Base-by-base conservation (phyloP, 1,140 invertebrate species). In the Sarcophaga peregrina region DNA sequence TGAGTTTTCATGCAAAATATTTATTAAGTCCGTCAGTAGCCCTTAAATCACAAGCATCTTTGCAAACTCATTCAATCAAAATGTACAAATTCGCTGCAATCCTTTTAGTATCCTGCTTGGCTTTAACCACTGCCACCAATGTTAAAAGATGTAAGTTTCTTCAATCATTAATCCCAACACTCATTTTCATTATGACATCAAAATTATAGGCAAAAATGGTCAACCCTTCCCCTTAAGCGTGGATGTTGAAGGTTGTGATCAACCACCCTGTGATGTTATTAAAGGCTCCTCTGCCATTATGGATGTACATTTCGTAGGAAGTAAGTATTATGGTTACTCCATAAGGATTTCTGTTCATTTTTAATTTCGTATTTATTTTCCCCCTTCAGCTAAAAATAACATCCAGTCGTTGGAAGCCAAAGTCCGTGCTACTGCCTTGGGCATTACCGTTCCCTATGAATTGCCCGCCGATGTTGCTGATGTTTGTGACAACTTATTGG, bases 401-500 rank as follows among this genome's bases (percentile, higher is more conserved):
- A 84, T 86, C 17, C 37, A 15, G 8, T 83, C 68, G 25, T 86
- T 90, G 9, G 86, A 82, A 0, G 84, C 87, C 11, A 85, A 84
- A 10, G 86, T 87, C 0, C 82, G 84, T 5, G 89, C 89, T 1
- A 89, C 76, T 20, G 85, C 86, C 0, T 82, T 90, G 15, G 89
- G 87, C 13, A 84, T 89, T 78, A 85, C 83, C n/a, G 37, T 89
- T n/a, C 87, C 86, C 0, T 90, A 89, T 46, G 82, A 46, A 1
- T 76, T 90, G 37, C 86, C 86, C 82, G 87, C 87, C 0, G 87
- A 90, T 0, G 85, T 87, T 0, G 84, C 87, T 46, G 75, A 89
- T 84, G 89, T 89, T 6, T 90, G 89, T 73, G 7, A 4, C 0
- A 89, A 90, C 84, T 85, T 90, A 2, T 47, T 88, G 50, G 84